A percentile compares a stretch with the other conserved stretches of the same genome.
Evolutionary conservation across 2,113 vertebrate species (phyloP).

Genomic region (Amphiprion ocellaris): DNA sequence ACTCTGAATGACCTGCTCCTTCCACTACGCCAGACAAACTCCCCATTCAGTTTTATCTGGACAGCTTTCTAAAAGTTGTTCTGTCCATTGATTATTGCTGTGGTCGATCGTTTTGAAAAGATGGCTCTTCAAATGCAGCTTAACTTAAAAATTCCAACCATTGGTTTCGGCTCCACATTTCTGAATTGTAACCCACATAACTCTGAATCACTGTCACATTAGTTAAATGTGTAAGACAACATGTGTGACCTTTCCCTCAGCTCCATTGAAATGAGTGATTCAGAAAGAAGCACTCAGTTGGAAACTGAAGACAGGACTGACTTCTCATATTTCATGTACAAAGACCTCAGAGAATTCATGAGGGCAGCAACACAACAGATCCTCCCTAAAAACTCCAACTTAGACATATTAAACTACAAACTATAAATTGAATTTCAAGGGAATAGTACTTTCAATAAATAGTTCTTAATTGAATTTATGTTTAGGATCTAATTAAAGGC

Average conservation of each 20-base stretch:
- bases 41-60: slow-evolving; percentile 27
- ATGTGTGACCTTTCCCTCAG: slow-evolving; percentile 75
- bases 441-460: slow-evolving; percentile 15
- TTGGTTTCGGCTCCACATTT: slow-evolving; percentile 23
- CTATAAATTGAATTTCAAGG: background rate
- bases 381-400: slow-evolving; percentile 2
- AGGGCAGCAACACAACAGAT: slow-evolving; percentile 23
- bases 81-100: slow-evolving; percentile 30
- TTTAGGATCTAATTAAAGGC: slow-evolving; percentile 61
- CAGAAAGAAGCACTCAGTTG: slow-evolving; percentile 48
- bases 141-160: slow-evolving; percentile 2
- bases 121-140: slow-evolving; percentile 7
- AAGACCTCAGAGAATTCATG: slow-evolving; percentile 47
- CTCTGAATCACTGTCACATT: slow-evolving; percentile 56
- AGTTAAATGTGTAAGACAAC: slow-evolving; percentile 50
- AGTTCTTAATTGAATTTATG: slow-evolving; percentile 51
- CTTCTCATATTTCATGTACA: slow-evolving; percentile 72
- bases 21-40: slow-evolving; percentile 8
- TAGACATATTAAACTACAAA: slow-evolving; percentile 14
- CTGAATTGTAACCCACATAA: slow-evolving; percentile 20
- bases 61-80: slow-evolving; percentile 45
- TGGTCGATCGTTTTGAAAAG: slow-evolving; percentile 15
- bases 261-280: slow-evolving; percentile 60
- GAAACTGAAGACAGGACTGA: slow-evolving; percentile 63
- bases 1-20: slow-evolving; percentile 55